These are phyloP conservation scores for Columba livia DNA, from an alignment of 2,113 vertebrate species.

Conservation along the genomic window DNA sequence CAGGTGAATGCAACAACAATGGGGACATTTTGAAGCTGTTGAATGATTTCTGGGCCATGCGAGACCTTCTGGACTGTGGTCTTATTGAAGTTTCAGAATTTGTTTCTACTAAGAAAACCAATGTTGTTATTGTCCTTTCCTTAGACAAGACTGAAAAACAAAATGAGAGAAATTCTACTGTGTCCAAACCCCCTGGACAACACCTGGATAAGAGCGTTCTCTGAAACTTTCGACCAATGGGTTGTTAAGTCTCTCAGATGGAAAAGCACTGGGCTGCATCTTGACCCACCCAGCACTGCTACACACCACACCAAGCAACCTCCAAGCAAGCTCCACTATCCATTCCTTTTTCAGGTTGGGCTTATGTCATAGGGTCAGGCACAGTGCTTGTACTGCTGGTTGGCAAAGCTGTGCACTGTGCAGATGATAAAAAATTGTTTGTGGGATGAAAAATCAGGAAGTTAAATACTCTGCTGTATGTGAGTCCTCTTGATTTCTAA, in stretches of 20 bases:
- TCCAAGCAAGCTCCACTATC: neutral
- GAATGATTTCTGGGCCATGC: neutral
- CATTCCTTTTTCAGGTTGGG: neutral
- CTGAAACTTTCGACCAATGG: neutral
- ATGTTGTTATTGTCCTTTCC: neutral
- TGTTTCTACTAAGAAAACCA: neutral
- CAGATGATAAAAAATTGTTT: neutral
- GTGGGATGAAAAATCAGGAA: neutral
- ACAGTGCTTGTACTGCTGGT: neutral
- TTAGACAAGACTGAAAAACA: neutral
- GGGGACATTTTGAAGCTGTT: neutral
- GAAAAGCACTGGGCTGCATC: neutral
- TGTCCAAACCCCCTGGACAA: neutral
- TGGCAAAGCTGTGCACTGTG: neutral
- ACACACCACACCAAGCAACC: neutral
- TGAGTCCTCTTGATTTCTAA: neutral
- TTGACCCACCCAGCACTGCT: neutral
- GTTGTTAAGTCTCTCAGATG: neutral
- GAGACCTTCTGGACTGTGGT: neutral
- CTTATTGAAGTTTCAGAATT: neutral
- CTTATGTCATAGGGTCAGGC: neutral
- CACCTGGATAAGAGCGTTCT: neutral
- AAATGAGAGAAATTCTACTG: neutral
- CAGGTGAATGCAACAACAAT: neutral
- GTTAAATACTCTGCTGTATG: neutral